Percentiles rank a stretch among this genome's conserved stretches.
These are phyloP conservation scores for Tricholauxania praeusta DNA, from an alignment of 2,888 invertebrate species.

Conservation along the genomic window DNA sequence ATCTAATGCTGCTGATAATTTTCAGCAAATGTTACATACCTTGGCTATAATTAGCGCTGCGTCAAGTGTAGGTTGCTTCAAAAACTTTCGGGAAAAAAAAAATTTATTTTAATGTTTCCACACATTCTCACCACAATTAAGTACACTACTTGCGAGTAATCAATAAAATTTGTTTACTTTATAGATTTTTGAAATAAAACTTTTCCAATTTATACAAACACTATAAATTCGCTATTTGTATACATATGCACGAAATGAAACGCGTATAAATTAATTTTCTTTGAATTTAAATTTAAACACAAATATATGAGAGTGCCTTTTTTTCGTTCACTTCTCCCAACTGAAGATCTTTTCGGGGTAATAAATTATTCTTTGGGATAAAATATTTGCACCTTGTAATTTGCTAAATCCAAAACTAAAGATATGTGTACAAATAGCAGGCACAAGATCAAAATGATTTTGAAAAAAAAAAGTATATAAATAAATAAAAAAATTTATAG, in stretches of 20 bases:
- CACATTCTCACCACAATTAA: slow-evolving; percentile 7
- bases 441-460: no score
- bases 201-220: no score
- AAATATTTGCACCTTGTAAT: not conserved
- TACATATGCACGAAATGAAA: no score
- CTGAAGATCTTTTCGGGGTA: not conserved
- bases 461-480: no score
- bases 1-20: not conserved
- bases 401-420: slow-evolving; percentile 1
- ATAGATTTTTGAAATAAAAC: slow-evolving; percentile 1
- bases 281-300: no score
- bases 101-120: not conserved
- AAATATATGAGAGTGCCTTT: no score
- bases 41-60: slow-evolving; percentile 25
- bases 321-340: no score
- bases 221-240: no score
- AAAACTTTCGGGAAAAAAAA: not conserved
- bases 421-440: not conserved
- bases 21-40: slow-evolving; percentile 11
- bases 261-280: no score
- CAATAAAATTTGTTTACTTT: slow-evolving; percentile 27
- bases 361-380: not conserved
- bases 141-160: slow-evolving; percentile 4
- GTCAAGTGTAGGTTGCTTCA: not conserved
- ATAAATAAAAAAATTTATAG: no score